Base-by-base conservation (phyloP, 2,888 invertebrate genomes). In the Phyto melanocephala region DNA sequence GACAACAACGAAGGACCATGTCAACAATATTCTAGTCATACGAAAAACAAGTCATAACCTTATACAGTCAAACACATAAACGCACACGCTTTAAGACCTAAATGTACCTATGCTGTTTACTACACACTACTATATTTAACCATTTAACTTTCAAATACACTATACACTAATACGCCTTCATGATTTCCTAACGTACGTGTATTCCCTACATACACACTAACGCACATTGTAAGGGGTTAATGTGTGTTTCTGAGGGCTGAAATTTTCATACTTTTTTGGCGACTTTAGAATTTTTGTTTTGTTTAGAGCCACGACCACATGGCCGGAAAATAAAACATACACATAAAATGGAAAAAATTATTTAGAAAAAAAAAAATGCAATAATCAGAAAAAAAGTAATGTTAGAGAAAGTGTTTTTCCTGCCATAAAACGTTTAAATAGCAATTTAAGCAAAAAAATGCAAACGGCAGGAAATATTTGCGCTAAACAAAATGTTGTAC, bases 401-500 rank as follows among this genome's bases (percentile, higher is more conserved):
- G 28, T 1, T 8, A 62, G 35, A 60, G 52, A 77, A 81, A 81
- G 63, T 74, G 74, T 52, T 74, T 60, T 22, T 42, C 17, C 35
- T 60, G 40, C 37, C 54, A 58, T 70, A 79, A 82, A 82, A 75
- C 82, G 82, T 75, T 82, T 82, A 82, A 82, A 68, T 58, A 24
- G 58, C 75, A 79, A 75, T 82, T 82, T 71, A 45, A 67, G 22
- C 50, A 40, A 11, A 35, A 24, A 10, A 11, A 11, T 20, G 10
- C 6, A 42, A 45, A 45, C 65, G 62, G 52, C 35, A 68, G 63
- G 45, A 6, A 28, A 28, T 3, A 5, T 28, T 28, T 28, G 28
- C 3, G 28, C 4, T 6, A 28, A 28, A 28, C n/a, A 28, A 28
- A 28, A 5, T 28, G 28, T 28, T 28, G n/a, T 28, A 28, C 4